A percentile compares a stretch with the other conserved stretches of the same genome.
These are phyloP conservation scores for Parauchenoglanis ngamensis DNA, from an alignment of 2,797 vertebrate species.

Conservation along the genomic window DNA sequence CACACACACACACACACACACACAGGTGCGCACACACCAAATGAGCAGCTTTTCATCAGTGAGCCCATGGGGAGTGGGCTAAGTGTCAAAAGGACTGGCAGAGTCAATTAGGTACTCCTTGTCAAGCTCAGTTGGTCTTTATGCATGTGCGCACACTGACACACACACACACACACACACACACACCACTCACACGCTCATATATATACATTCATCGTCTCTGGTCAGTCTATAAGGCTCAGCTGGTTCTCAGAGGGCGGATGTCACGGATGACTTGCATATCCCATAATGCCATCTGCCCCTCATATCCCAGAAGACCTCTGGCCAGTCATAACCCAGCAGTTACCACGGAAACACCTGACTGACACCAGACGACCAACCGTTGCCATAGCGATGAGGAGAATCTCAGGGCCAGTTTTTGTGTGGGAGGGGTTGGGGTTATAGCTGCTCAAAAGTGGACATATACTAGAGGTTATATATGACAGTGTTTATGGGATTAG, in stretches of 20 bases:
- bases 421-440: background rate
- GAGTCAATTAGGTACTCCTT: slow-evolving; percentile 57
- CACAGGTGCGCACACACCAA: slow-evolving; percentile 12
- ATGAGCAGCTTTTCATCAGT: slow-evolving; percentile 31
- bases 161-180: slow-evolving; percentile 35
- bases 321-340: slow-evolving; percentile 52
- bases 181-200: slow-evolving; percentile 14
- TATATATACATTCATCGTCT: slow-evolving; percentile 19
- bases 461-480: slow-evolving; percentile 6
- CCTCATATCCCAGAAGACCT: slow-evolving; percentile 56
- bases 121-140: slow-evolving; percentile 44
- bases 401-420: slow-evolving; percentile 24
- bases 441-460: slow-evolving; percentile 9
- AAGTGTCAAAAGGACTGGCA: slow-evolving; percentile 49
- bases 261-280: slow-evolving; percentile 56
- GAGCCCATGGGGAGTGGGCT: slow-evolving; percentile 29
- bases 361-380: slow-evolving; percentile 52
- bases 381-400: slow-evolving; percentile 49
- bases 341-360: slow-evolving; percentile 57
- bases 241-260: slow-evolving; percentile 55
- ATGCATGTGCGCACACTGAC: slow-evolving; percentile 13
- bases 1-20: slow-evolving; percentile 17
- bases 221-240: slow-evolving; percentile 53
- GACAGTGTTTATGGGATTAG: background rate
- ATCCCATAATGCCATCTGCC: slow-evolving; percentile 61